phyloP scores from a whole-genome alignment of 1,140 invertebrate genomes.

The Drosophila gunungcola region DNA sequence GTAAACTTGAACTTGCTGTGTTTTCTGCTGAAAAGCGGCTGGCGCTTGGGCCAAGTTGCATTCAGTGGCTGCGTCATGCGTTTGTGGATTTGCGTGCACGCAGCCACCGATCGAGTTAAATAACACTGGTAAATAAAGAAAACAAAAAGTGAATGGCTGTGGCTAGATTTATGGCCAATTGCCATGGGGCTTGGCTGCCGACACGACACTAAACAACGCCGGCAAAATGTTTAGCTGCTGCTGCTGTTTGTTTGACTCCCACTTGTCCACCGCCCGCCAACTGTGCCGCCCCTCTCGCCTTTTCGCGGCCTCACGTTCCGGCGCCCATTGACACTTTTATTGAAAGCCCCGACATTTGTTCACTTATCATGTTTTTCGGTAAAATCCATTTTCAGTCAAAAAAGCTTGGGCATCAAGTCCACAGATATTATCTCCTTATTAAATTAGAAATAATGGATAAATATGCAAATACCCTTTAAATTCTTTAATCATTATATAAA shows the following conservation, averaged over 20 bases:
- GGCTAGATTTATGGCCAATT: conserved; percentile 75
- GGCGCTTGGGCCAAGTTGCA: conserved; percentile 22
- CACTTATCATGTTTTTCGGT: conserved; percentile 43
- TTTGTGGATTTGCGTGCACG: conserved; percentile 53
- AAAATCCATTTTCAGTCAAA: conserved; percentile 28
- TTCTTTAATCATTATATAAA: too few species aligned
- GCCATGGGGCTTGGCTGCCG: conserved; percentile 77
- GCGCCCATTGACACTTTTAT: conserved; percentile 59
- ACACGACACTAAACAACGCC: conserved; percentile 72
- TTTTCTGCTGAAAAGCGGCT: background rate
- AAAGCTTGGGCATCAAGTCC: conserved; percentile 8
- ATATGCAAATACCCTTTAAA: too few species aligned
- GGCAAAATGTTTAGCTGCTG: conserved; percentile 65
- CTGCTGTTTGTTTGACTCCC: conserved; percentile 54
- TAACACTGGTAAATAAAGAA: conserved; percentile 16
- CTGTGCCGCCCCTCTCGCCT: too few species aligned
- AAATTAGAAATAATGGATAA: background rate
- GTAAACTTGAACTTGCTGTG: conserved; percentile 74
- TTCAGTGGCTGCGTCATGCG: conserved; percentile 52
- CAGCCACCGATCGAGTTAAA: conserved; percentile 23
- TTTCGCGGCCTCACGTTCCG: conserved; percentile 14
- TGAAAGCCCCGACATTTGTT: conserved; percentile 40
- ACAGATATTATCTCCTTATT: background rate
- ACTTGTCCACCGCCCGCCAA: conserved; percentile 14
- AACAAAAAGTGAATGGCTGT: conserved; percentile 72